phyloP scores from a whole-genome alignment of 2,113 vertebrate genomes.

The Oreochromis aureus region DNA sequence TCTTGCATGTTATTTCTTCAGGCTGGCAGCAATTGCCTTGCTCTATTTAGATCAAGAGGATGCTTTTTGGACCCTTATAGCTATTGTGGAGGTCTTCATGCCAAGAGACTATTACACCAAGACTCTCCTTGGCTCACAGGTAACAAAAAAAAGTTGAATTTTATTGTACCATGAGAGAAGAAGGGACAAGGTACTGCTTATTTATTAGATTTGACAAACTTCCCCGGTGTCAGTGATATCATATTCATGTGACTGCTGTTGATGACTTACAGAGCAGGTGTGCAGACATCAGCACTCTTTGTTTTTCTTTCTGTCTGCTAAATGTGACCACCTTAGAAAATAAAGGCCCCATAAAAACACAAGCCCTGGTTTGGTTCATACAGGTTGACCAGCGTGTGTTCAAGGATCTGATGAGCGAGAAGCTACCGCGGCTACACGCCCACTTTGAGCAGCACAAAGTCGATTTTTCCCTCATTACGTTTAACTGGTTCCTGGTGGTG shows the following conservation, averaged over 20 bases:
- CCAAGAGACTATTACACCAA: conserved; percentile 98
- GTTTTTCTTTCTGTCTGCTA: background rate
- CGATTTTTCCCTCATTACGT: conserved; percentile 96
- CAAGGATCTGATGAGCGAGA: conserved; percentile 93
- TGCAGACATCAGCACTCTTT: background rate
- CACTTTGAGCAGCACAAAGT: conserved; percentile 93
- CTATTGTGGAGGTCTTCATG: conserved; percentile 97
- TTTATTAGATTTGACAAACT: background rate
- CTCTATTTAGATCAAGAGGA: conserved; percentile 96
- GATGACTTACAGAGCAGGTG: background rate
- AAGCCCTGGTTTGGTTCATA: background rate
- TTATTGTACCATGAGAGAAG: background rate
- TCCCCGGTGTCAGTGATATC: background rate
- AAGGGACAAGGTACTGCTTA: background rate
- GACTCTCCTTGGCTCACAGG: conserved; percentile 96
- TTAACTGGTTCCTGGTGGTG: conserved; percentile 98
- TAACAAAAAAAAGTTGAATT: conserved; percentile 32
- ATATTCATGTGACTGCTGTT: background rate
- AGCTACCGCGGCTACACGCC: conserved; percentile 85
- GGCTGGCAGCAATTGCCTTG: conserved; percentile 89
- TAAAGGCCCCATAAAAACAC: background rate
- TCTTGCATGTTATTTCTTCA: conserved; percentile 28
- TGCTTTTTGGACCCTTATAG: conserved; percentile 95
- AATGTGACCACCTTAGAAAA: background rate
- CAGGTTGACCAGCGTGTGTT: conserved; percentile 98